Evolutionary conservation across 1,140 invertebrate genomes (phyloP), one percentile per base, ranked within the genome.

Genomic region (Procambarus virginalis): DNA sequence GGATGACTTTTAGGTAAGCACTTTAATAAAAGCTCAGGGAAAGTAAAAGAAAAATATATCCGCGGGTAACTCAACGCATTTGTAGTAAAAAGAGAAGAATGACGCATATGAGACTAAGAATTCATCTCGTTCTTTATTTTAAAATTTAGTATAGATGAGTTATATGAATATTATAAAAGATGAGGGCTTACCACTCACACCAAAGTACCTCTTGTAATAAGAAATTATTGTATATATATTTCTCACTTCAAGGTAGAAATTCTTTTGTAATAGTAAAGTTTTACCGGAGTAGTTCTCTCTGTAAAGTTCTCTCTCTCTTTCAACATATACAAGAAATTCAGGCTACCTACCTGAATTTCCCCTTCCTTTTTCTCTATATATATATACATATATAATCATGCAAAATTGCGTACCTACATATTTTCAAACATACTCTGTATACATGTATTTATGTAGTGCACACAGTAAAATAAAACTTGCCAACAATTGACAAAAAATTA

Each of bases 1-100:
- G 68, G 68, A 73, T 73, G 68, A 73, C 68, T 73, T 73, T 73
- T 68, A 73, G 68, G 68, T 73, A 34, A 73, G 68, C 68, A 73
- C 68, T 73, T 73, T 34, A 73, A 34, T 73, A 73, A 73, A 73
- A 8, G 68, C 68, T 73, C 51, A 55, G 12, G 51, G 51, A 55
- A 8, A 55, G 51, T 55, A 12, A 55, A 55, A 55, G 68, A 73
- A 73, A 22, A 73, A 73, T 73, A 5, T 20, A 8, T 58, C 55
- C 6, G 55, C 55, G 51, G 1, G 0, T 64, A 20, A 64, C 60
- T 14, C 60, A 20, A 20, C 10, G 60, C 6, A 64, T 64, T 64
- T 64, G 60, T 20, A 64, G 17, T 17, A 64, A 64, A 64, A 64
- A 17, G 14, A 64, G 20, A 20, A 64, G 17, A 20, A 64, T 20